Evolutionary conservation across 2,113 vertebrate genomes (phyloP).

Genomic region (Calypte anna): DNA sequence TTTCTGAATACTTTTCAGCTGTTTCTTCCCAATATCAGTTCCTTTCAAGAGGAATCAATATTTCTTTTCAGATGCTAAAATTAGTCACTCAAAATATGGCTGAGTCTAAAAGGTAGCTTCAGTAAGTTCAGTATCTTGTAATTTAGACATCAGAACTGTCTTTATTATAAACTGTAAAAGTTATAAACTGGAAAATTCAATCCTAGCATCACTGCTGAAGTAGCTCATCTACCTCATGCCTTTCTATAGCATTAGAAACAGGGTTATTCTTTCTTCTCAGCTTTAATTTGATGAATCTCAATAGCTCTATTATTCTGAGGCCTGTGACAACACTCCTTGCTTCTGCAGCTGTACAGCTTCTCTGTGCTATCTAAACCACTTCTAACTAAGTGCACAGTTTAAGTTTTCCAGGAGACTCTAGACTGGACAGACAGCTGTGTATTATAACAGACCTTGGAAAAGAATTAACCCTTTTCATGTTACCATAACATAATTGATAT

Average conservation of each 20-base stretch:
- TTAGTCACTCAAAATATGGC: not conserved
- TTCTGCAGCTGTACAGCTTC: not conserved
- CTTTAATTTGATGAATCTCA: not conserved
- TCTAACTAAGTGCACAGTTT: not conserved
- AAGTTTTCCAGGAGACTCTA: not conserved
- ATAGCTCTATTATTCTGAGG: not conserved
- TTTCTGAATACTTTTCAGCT: not conserved
- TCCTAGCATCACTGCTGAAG: not conserved
- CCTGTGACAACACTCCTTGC: not conserved
- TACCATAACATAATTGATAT: not conserved
- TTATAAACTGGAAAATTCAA: not conserved
- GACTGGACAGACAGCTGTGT: not conserved
- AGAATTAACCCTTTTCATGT: not conserved
- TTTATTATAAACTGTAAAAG: not conserved
- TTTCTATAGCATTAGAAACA: not conserved
- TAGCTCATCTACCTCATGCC: not conserved
- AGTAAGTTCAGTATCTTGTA: not conserved
- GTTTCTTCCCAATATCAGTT: not conserved
- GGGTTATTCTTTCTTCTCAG: not conserved
- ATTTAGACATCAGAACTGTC: not conserved
- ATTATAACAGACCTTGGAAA: not conserved
- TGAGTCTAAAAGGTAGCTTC: not conserved
- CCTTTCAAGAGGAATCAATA: not conserved
- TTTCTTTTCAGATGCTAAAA: not conserved
- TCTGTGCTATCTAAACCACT: not conserved